These are phyloP conservation scores for Luehdorfia chinensis DNA, from an alignment of 1,140 invertebrate species.

Conservation along the genomic window DNA sequence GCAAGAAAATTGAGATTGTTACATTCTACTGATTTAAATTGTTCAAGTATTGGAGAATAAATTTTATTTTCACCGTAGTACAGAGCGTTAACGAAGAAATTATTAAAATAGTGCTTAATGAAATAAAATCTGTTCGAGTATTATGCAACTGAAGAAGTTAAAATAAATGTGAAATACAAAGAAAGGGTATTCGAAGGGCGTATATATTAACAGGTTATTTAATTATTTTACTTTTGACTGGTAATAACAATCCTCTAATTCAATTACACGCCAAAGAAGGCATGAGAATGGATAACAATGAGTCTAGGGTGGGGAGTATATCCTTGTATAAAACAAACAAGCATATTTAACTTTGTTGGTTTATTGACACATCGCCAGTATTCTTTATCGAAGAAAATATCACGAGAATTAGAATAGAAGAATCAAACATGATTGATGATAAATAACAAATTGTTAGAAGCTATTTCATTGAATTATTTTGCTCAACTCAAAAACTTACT, in stretches of 20 bases:
- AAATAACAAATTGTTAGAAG: too few species aligned
- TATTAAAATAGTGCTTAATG: conserved; percentile 9
- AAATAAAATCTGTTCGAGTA: background rate
- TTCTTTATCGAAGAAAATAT: too few species aligned
- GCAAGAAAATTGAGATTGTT: conserved; percentile 12
- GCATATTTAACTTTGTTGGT: too few species aligned
- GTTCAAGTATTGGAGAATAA: conserved; percentile 12
- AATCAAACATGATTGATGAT: too few species aligned
- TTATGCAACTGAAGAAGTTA: background rate
- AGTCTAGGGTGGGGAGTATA: conserved; percentile 36
- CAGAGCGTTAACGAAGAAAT: background rate
- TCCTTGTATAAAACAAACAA: conserved; percentile 48
- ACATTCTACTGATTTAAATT: conserved; percentile 13
- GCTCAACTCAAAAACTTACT: too few species aligned
- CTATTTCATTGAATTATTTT: too few species aligned
- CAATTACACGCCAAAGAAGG: conserved; percentile 57
- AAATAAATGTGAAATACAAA: background rate
- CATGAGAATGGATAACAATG: conserved; percentile 58
- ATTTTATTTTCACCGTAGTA: conserved; percentile 7
- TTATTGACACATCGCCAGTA: too few species aligned
- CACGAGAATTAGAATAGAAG: too few species aligned
- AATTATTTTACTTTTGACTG: conserved; percentile 51
- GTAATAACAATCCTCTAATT: conserved; percentile 59
- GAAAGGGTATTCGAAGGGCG: too few species aligned
- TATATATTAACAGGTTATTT: conserved; percentile 54